A percentile compares a stretch with the other conserved stretches of the same genome.
Evolutionary conservation across 2,113 vertebrate species (phyloP).

Genomic region (Xiphias gladius): DNA sequence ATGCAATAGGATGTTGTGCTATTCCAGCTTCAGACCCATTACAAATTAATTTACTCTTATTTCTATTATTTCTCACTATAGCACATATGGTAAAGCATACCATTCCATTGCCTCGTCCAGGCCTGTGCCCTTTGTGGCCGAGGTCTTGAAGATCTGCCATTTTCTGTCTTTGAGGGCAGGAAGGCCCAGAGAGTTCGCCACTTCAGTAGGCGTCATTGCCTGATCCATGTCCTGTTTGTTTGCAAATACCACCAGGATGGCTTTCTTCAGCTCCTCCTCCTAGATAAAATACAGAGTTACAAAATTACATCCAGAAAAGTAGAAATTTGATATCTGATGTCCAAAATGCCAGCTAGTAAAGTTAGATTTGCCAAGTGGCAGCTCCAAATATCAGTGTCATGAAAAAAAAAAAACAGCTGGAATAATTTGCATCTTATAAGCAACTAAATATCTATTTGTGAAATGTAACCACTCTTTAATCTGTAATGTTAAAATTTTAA

Average conservation of each 20-base stretch:
- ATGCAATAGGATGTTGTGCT: not conserved
- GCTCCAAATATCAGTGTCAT: not conserved
- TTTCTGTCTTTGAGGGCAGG: constrained; percentile 96
- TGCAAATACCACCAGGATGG: constrained; percentile 97
- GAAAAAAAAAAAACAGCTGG: not conserved
- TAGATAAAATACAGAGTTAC: constrained; percentile 57
- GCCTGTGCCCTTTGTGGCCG: constrained; percentile 95
- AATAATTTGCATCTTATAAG: too few relatives aligned
- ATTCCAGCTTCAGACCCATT: not conserved
- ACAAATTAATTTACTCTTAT: not conserved
- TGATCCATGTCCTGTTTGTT: constrained; percentile 99
- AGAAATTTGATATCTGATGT: not conserved
- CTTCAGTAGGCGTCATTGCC: constrained; percentile 97
- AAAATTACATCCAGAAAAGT: not conserved
- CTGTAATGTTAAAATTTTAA: not conserved
- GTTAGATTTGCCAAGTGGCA: not conserved
- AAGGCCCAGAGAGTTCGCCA: constrained; percentile 94
- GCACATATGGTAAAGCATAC: constrained; percentile 72
- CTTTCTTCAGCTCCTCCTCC: constrained; percentile 99
- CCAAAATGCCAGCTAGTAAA: not conserved
- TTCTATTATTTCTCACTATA: not conserved
- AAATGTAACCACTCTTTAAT: not conserved
- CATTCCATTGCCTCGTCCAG: constrained; percentile 99
- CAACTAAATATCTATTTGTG: not conserved
- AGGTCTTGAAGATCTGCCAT: constrained; percentile 99